These are phyloP conservation scores for Enteromius afrohamiltoni DNA, from an alignment of 2,797 vertebrate species.

Conservation along the genomic window DNA sequence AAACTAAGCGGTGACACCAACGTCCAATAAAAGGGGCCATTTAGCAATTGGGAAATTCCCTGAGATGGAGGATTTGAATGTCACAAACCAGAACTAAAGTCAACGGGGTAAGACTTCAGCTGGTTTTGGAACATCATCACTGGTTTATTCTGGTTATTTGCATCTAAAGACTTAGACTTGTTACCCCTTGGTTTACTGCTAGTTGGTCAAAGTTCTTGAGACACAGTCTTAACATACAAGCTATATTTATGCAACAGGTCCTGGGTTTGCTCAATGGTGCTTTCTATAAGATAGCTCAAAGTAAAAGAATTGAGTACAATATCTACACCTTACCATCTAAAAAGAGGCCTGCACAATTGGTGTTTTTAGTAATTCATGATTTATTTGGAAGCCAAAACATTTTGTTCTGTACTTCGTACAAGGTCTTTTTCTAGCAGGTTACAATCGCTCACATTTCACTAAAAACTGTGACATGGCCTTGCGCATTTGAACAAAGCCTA, in stretches of 20 bases:
- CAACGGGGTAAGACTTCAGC: background rate
- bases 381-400: background rate
- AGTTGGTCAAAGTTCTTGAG: background rate
- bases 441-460: constrained; percentile 2
- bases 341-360: background rate
- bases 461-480: constrained; percentile 11
- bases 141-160: background rate
- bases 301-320: background rate
- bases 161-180: background rate
- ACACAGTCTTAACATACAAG: background rate
- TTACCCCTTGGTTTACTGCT: background rate
- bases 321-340: background rate
- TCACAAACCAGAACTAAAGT: background rate
- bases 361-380: background rate
- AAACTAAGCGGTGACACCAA: background rate
- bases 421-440: background rate
- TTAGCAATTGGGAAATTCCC: background rate
- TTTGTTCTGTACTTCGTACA: background rate
- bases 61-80: background rate
- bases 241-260: background rate
- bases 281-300: background rate
- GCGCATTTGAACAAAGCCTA: background rate
- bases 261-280: background rate
- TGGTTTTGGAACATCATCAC: background rate
- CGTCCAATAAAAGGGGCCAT: background rate